phyloP scores from a whole-genome alignment of 64 coral and sea anemone species.

The Cladopsammia gracilis region DNA sequence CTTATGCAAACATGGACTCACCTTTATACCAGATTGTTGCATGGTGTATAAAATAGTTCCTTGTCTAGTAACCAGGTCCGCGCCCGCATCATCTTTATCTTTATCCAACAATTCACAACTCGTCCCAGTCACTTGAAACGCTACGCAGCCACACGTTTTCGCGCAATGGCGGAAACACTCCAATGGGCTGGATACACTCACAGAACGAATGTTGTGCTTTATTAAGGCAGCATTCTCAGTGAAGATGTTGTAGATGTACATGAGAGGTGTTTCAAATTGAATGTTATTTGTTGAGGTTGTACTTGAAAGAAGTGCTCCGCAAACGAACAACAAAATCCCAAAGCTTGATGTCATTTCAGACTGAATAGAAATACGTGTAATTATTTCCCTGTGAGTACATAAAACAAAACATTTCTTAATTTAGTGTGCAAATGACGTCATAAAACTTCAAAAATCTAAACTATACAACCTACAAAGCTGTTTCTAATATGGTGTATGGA shows the following conservation, averaged over 20 bases:
- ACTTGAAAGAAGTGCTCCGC: too few relatives aligned
- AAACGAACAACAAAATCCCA: too few relatives aligned
- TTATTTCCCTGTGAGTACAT: too few relatives aligned
- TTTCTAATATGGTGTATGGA: too few relatives aligned
- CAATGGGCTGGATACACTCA: neutral
- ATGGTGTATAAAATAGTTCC: neutral
- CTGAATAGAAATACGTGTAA: too few relatives aligned
- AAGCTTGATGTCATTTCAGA: too few relatives aligned
- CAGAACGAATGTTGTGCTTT: neutral
- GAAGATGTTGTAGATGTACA: constrained; percentile 27
- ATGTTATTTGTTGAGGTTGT: neutral
- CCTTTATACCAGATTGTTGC: neutral
- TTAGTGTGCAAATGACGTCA: too few relatives aligned
- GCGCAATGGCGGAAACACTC: constrained; percentile 34
- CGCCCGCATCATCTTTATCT: neutral
- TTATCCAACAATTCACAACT: constrained; percentile 11
- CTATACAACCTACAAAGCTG: too few relatives aligned
- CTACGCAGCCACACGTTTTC: constrained; percentile 9
- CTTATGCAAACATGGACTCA: neutral
- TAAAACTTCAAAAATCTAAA: too few relatives aligned
- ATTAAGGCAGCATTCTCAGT: neutral
- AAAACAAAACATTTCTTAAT: too few relatives aligned
- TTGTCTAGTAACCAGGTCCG: neutral
- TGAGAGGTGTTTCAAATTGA: neutral
- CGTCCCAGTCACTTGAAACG: constrained; percentile 4